Conservation (phyloP, 2,113 vertebrate genomes). For the Pagrus major region DNA sequence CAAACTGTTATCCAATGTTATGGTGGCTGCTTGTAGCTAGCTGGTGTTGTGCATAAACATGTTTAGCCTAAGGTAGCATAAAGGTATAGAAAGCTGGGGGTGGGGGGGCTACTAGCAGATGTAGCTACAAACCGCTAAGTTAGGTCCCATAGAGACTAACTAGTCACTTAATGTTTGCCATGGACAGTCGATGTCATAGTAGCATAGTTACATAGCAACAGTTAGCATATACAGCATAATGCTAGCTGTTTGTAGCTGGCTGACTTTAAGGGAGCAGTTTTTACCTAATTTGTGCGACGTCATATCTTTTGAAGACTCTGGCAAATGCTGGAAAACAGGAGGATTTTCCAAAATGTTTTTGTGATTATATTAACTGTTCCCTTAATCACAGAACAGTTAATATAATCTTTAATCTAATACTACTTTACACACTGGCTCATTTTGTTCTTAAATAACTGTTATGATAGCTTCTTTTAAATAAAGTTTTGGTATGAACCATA, state of each 20-base stretch:
- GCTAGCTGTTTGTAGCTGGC: neutral
- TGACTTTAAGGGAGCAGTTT: neutral
- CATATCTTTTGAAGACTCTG: neutral
- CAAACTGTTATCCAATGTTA: neutral
- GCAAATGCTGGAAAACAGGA: neutral
- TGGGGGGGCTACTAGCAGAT: neutral
- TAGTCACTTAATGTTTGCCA: neutral
- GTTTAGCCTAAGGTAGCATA: neutral
- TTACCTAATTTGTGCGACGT: too few species aligned
- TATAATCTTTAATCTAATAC: neutral
- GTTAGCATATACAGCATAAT: neutral
- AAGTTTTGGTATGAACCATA: slow-evolving; percentile 38
- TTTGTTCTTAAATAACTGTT: neutral
- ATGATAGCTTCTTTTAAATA: neutral
- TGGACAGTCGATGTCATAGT: neutral
- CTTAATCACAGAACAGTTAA: neutral
- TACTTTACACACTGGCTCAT: neutral
- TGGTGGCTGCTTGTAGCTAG: neutral
- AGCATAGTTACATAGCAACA: neutral
- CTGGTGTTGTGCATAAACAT: neutral
- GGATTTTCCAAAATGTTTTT: slow-evolving; percentile 34
- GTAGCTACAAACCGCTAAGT: neutral
- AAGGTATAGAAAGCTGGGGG: accelerated
- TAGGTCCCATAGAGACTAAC: neutral
- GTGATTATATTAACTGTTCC: neutral